Conservation (phyloP, 2,888 invertebrate species). For the Selenia dentaria region DNA sequence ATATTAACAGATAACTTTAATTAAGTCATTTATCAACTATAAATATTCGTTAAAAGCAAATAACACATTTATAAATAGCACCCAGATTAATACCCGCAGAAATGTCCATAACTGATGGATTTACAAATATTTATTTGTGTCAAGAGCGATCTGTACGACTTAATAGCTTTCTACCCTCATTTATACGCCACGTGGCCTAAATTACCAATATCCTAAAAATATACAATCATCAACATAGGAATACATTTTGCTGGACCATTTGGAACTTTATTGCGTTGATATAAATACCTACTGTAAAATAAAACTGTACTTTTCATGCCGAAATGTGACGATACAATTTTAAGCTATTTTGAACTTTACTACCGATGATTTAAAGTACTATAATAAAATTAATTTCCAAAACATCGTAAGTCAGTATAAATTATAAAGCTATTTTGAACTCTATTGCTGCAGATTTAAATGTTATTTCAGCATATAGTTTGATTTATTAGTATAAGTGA, state of each 20-base stretch:
- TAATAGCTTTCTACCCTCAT: constrained; percentile 33
- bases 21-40: no score
- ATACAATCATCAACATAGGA: constrained; percentile 9
- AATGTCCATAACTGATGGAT: constrained; percentile 32
- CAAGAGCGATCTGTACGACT: constrained; percentile 29
- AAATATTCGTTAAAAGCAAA: no score
- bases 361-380: no score
- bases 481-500: constrained; percentile 1
- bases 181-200: constrained; percentile 45
- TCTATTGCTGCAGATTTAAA: constrained; percentile 9
- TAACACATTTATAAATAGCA: no score
- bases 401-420: background rate
- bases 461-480: constrained; percentile 7
- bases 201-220: constrained; percentile 47
- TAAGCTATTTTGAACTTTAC: no score
- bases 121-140: constrained; percentile 40
- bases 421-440: constrained; percentile 12
- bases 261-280: background rate
- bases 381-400: background rate
- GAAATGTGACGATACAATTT: no score
- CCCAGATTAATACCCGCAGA: constrained; percentile 42
- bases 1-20: no score
- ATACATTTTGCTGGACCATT: background rate
- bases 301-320: no score
- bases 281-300: background rate